Percentiles rank a stretch among this genome's conserved stretches.
Conservation (phyloP, 2,113 vertebrate species). For the Verasper variegatus region DNA sequence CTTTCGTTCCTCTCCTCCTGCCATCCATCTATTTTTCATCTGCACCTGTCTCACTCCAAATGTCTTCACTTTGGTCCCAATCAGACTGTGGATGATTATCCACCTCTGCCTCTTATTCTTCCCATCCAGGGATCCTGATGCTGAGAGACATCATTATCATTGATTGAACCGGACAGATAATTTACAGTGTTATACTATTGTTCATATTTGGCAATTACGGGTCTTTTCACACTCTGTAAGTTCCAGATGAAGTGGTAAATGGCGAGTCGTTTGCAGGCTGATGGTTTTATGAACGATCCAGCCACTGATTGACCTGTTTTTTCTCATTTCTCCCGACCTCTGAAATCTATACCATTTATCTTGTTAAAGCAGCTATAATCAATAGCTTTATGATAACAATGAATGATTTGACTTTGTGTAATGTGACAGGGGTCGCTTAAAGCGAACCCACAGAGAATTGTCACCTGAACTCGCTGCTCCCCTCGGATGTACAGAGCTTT, state of each 20-base stretch:
- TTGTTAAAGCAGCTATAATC: constrained; percentile 1
- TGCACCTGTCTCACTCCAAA: not conserved
- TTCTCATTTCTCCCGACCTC: not conserved
- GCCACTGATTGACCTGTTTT: constrained; percentile 14
- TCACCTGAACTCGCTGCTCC: not conserved
- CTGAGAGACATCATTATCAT: constrained; percentile 10
- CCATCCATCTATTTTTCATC: constrained; percentile 27
- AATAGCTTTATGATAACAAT: constrained; percentile 3
- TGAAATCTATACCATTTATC: constrained; percentile 8
- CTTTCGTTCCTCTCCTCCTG: constrained; percentile 10
- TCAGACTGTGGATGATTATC: constrained; percentile 20
- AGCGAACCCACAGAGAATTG: not conserved
- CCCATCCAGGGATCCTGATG: constrained; percentile 4
- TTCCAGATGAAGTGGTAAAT: constrained; percentile 51
- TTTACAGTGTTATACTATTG: constrained; percentile 21
- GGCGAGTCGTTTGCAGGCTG: constrained; percentile 2
- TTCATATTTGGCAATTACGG: constrained; percentile 30
- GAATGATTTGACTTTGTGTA: constrained; percentile 2
- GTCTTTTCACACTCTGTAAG: constrained; percentile 54
- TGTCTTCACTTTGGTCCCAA: constrained; percentile 10
- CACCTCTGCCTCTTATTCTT: constrained; percentile 11
- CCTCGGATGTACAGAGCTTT: not conserved
- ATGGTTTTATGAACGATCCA: constrained; percentile 15
- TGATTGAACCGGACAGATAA: constrained; percentile 34
- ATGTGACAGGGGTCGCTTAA: not conserved